phyloP scores from a whole-genome alignment of 1,140 invertebrate genomes.

The Steinernema feltiae region DNA sequence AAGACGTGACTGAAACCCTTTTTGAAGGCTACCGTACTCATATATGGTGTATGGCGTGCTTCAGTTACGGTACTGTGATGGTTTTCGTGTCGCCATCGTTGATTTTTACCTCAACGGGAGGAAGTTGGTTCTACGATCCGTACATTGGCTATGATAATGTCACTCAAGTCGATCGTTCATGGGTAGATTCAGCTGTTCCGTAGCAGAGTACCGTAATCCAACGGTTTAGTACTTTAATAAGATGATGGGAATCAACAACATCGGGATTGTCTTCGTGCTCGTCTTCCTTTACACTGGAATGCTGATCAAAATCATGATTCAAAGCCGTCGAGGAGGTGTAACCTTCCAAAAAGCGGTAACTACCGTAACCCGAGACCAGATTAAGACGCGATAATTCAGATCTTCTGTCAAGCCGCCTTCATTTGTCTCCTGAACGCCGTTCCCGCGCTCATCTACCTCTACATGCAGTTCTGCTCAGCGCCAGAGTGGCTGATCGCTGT shows the following conservation, averaged over 20 bases:
- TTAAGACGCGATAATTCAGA: background rate
- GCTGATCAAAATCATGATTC: background rate
- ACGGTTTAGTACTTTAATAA: background rate
- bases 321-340: background rate
- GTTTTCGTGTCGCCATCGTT: background rate
- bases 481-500: background rate
- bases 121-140: background rate
- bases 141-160: background rate
- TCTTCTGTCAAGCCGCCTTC: background rate
- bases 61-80: background rate
- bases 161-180: background rate
- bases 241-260: background rate
- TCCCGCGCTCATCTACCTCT: background rate
- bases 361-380: background rate
- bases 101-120: background rate
- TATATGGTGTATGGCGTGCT: background rate
- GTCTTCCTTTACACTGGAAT: background rate
- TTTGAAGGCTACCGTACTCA: background rate
- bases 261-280: background rate
- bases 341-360: background rate
- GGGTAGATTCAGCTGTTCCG: background rate
- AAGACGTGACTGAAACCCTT: background rate
- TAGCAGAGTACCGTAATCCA: background rate
- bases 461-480: background rate
- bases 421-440: background rate